Conservation (phyloP, 2,113 vertebrate species). For the Dromiciops gliroides region DNA sequence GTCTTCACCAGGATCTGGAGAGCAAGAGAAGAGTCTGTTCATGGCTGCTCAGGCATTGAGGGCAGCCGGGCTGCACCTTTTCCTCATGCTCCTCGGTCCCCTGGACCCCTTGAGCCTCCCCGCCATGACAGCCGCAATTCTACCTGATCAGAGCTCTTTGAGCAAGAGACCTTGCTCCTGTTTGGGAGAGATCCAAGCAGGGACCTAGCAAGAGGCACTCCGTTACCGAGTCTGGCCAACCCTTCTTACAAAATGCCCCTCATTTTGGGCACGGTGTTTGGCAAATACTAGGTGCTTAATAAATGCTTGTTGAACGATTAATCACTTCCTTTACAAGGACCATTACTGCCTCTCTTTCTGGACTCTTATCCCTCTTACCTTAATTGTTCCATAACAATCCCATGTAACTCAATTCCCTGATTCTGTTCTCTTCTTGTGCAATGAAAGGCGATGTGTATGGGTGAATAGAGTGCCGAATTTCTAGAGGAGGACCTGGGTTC, state of each 20-base stretch:
- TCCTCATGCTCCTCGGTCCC: background rate
- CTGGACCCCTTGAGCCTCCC: background rate
- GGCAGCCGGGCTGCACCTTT: background rate
- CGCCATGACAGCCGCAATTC: background rate
- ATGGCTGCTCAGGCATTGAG: background rate
- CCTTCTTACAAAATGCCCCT: background rate
- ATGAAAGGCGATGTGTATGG: background rate
- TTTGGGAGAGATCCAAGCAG: background rate
- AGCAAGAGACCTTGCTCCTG: background rate
- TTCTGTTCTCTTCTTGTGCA: background rate
- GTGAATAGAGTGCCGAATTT: background rate
- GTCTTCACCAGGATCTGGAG: slow-evolving; percentile 96
- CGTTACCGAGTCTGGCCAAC: background rate
- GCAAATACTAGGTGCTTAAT: background rate
- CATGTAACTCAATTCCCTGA: background rate
- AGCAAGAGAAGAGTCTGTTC: background rate
- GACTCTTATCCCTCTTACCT: background rate
- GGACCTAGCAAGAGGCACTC: background rate
- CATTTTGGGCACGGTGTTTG: background rate
- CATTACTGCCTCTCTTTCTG: background rate
- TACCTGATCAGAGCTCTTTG: background rate
- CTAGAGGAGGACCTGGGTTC: background rate
- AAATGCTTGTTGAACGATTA: background rate
- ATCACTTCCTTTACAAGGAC: background rate
- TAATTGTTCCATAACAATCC: too few species aligned